Evolutionary conservation across 1,140 invertebrate species (phyloP), one percentile per base, ranked within the genome.

Genomic region (Eupeodes corollae): DNA sequence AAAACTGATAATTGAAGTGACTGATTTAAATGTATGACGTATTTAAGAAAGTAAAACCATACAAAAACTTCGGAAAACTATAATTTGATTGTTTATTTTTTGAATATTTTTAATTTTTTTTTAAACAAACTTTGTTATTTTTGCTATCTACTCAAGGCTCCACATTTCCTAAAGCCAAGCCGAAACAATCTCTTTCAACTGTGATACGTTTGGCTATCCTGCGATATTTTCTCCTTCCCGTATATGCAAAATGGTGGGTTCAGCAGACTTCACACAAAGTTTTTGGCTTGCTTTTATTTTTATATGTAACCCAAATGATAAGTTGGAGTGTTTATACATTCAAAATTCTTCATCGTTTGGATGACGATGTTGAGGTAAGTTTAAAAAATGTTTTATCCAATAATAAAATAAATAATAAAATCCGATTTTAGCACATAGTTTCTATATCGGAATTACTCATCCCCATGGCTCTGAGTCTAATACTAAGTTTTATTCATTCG

Each of bases 151-250:
- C 52, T 63, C 16, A 61, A 92, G 89, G 90, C 39, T 93, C 90
- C 16, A 91, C 89, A 41, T 94, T 94, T 70, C 83, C 90, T 6
- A 96, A 94, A 76, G 84, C 88, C 9, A 94, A 94, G 64, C 88
- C 91, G 2, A 89, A 91, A 56, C 84, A 91, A 70, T 84, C 88
- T 42, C 76, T 92, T 57, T 75, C 83, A 11, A 85, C 84, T 11
- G 85, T 92, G 39, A 80, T 87, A 40, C 79, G 83, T 57, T 78
- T 86, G 57, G 88, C 88, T 6, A 69, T 90, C 21, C 70, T 86
- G 39, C 75, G 91, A 48, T 78, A 90, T 31, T 53, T 92, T 15
- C 80, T 94, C 59, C 73, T 94, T 45, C 91, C 91, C 2, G 71
- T 86, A 11, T 84, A 88, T 61, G 78, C 79, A 55, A 77, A 77